phyloP scores from a whole-genome alignment of 2,113 vertebrate species.

The Mus spicilegus region DNA sequence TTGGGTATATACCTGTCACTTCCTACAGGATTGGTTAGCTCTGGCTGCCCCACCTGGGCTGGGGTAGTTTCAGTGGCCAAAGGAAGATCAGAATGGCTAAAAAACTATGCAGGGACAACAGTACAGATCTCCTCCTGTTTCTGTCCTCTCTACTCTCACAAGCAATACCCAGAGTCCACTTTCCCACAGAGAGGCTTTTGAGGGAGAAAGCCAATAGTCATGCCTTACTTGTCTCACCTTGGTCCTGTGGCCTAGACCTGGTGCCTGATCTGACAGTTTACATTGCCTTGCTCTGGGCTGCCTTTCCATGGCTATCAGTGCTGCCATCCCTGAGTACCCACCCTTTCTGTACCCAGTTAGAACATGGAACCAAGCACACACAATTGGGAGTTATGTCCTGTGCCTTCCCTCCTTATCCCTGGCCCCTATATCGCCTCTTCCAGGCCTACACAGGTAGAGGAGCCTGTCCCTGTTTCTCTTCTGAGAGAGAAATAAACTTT shows the following conservation, averaged over 20 bases:
- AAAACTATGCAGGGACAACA: constrained; percentile 26
- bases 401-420: constrained; percentile 63
- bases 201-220: constrained; percentile 66
- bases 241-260: constrained; percentile 77
- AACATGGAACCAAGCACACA: constrained; percentile 85
- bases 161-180: neutral
- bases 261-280: constrained; percentile 85
- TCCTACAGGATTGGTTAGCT: neutral
- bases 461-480: constrained; percentile 84
- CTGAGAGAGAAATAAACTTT: constrained; percentile 88
- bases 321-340: constrained; percentile 45
- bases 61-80: neutral
- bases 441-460: constrained; percentile 71
- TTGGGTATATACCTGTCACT: constrained; percentile 60
- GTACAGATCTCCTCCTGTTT: neutral
- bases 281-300: constrained; percentile 81
- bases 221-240: constrained; percentile 79
- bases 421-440: constrained; percentile 68
- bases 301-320: constrained; percentile 5
- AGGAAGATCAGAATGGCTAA: constrained; percentile 66
- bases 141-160: neutral
- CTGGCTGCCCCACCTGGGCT: neutral
- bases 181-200: constrained; percentile 50
- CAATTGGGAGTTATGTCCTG: constrained; percentile 78
- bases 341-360: constrained; percentile 42